phyloP scores from a whole-genome alignment of 2,888 invertebrate genomes.

The Fissipunctia ypsillon region DNA sequence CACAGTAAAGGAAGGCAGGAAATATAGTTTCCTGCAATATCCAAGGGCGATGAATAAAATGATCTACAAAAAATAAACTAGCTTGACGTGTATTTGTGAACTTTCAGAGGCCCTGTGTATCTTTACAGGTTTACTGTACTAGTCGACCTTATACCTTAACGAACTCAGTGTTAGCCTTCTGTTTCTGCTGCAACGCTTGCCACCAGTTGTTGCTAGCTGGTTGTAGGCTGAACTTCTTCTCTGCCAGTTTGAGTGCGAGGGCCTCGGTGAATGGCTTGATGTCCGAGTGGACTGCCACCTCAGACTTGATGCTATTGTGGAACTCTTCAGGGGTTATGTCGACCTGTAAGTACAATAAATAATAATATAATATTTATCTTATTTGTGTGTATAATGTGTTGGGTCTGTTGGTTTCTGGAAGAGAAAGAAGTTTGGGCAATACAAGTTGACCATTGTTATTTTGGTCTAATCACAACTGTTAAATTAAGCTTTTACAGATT shows the following conservation, averaged over 20 bases:
- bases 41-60: neutral
- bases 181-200: conserved; percentile 92
- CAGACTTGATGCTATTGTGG: conserved; percentile 96
- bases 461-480: neutral
- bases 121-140: neutral
- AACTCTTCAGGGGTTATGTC: conserved; percentile 97
- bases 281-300: conserved; percentile 96
- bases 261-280: conserved; percentile 93
- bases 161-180: conserved; percentile 93
- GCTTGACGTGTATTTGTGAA: neutral
- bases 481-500: neutral
- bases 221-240: conserved; percentile 91
- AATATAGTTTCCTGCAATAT: neutral
- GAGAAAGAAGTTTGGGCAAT: neutral
- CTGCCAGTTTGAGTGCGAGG: conserved; percentile 90
- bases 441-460: neutral
- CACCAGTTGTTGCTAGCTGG: conserved; percentile 93
- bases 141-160: conserved; percentile 89
- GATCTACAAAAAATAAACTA: neutral
- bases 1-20: no score
- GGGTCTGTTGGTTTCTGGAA: neutral
- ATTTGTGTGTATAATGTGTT: neutral
- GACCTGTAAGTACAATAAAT: conserved; percentile 88
- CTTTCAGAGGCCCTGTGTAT: neutral
- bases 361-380: neutral